Evolutionary conservation across 2,888 invertebrate genomes (phyloP), one percentile per base, ranked within the genome.

Genomic region (Gonocerus acuteangulatus): DNA sequence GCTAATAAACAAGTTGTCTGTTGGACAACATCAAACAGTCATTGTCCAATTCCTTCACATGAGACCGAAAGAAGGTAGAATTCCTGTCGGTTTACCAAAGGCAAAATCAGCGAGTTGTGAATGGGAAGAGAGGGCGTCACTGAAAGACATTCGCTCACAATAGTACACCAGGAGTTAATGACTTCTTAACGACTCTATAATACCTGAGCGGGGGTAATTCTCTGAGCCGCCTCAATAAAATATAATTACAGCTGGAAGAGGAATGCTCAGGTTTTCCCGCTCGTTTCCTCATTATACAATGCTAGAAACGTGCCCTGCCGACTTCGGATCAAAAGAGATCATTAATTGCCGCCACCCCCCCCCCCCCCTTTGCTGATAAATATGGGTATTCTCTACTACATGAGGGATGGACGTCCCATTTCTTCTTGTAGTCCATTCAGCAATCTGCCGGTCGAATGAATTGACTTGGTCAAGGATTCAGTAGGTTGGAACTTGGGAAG

Each of bases 281-380:
- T 51, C 32, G 34, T 51, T 51, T 51, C 51, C 51, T 51, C 51
- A 27, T 51, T 51, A 51, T 19, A 51, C 51, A 51, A 51, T 51
- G 34, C 51, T n/a, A 51, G 51, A 19, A 51, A 34, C 51, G 34
- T 34, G 27, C 27, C 9, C 27, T 27, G 27, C 27, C 9, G 19
- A 19, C 7, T 6, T 0, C 3, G n/a, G 51, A 36, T 36, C 34
- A 36, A 51, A 51, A 27, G 32, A 32, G 15, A n/a, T 34, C 27
- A 19, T 51, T 51, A 51, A 51, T 51, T 51, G 51, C 51, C 51
- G 3, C 16, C n/a, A 34, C 51, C n/a, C n/a, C n/a, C n/a, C n/a
- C n/a, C n/a, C n/a, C n/a, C n/a, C n/a, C n/a, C n/a, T n/a, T n/a
- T n/a, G 3, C 16, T 3, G 51, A 19, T 51, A 51, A 51, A 34